A percentile compares a stretch with the other conserved stretches of the same genome.
These are phyloP conservation scores for Pelvicachromis taeniatus DNA, from an alignment of 2,113 vertebrate genomes.

Conservation along the genomic window DNA sequence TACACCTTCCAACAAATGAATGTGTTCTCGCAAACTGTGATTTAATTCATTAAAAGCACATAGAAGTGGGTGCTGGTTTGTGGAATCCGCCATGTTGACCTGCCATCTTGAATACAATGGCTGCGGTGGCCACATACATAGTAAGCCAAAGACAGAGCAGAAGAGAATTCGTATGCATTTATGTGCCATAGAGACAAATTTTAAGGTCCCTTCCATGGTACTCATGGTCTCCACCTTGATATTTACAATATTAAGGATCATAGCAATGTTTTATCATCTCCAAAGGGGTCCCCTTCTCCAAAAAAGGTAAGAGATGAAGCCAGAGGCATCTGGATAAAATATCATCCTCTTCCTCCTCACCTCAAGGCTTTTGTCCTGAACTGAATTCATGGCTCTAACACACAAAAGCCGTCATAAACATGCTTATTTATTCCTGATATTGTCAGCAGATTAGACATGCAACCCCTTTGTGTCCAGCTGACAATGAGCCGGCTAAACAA, in stretches of 20 bases:
- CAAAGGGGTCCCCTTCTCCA: not conserved
- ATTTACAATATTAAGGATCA: not conserved
- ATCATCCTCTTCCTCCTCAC: not conserved
- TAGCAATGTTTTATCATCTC: rapidly evolving
- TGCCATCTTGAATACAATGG: not conserved
- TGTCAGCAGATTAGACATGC: not conserved
- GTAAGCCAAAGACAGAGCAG: not conserved
- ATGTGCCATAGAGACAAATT: not conserved
- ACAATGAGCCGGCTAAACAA: not conserved
- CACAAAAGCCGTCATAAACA: not conserved
- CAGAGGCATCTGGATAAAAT: not conserved
- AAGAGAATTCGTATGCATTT: not conserved
- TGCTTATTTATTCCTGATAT: not conserved
- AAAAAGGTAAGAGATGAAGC: not conserved
- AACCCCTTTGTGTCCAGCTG: not conserved
- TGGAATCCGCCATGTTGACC: not conserved
- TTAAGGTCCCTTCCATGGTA: not conserved
- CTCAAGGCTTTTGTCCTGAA: no score
- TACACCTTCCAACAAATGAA: not conserved
- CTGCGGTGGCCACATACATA: not conserved
- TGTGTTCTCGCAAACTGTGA: not conserved
- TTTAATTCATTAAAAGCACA: not conserved
- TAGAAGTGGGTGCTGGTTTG: not conserved
- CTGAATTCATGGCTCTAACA: no score
- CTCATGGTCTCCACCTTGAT: not conserved